These are phyloP conservation scores for Patiria miniata DNA, from an alignment of 35 echinoderm and acorn worm species.

Conservation along the genomic window DNA sequence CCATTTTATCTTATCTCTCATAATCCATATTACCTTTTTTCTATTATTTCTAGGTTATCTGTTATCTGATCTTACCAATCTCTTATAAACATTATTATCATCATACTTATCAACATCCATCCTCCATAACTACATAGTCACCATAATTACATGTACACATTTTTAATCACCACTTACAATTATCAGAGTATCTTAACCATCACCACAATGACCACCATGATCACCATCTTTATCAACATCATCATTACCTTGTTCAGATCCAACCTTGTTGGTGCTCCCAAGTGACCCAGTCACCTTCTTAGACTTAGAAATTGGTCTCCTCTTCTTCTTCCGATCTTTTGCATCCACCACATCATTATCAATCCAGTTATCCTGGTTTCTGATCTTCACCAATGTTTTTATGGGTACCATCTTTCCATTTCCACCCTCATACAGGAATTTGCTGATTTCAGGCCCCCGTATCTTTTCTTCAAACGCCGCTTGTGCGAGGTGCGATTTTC, in stretches of 20 bases:
- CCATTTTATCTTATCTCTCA: no score
- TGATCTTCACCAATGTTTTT: conserved; percentile 53
- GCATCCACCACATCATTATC: conserved; percentile 8
- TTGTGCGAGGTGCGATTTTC: conserved; percentile 36
- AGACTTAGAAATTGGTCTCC: background rate
- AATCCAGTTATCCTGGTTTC: conserved; percentile 55
- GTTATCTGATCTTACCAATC: no score
- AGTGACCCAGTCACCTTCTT: conserved; percentile 6
- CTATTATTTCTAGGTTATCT: no score
- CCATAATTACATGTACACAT: no score
- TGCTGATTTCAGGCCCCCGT: conserved; percentile 45
- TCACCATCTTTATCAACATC: no score
- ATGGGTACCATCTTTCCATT: conserved; percentile 46
- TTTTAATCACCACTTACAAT: no score
- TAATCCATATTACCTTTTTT: no score
- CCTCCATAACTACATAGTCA: no score
- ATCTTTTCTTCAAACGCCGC: conserved; percentile 65
- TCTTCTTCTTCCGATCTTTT: conserved; percentile 11
- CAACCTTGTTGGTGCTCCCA: background rate
- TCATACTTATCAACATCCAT: no score
- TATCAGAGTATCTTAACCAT: no score
- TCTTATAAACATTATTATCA: no score
- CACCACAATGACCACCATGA: no score
- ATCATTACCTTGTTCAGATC: conserved; percentile 14
- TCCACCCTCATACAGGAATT: conserved; percentile 78